These are phyloP conservation scores for Lasioglossum calceatum DNA, from an alignment of 2,888 invertebrate genomes.

Conservation along the genomic window DNA sequence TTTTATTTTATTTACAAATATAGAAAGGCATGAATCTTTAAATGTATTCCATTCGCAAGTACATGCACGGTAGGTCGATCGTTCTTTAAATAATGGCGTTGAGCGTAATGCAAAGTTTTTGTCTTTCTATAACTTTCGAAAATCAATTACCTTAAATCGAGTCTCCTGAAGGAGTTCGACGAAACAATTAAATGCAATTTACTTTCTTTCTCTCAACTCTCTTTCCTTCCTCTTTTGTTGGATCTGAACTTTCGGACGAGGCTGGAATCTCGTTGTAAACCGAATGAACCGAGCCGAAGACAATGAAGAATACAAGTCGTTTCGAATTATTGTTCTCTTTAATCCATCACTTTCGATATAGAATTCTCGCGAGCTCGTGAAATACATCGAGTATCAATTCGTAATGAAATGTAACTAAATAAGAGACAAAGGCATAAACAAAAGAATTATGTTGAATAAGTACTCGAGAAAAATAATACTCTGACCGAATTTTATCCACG, in stretches of 20 bases:
- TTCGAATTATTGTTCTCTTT: not conserved
- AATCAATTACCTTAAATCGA: not conserved
- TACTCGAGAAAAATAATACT: not conserved
- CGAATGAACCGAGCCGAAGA: not conserved
- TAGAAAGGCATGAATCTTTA: not conserved
- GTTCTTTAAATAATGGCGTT: not conserved
- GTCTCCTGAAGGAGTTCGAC: not conserved
- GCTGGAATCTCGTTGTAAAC: not conserved
- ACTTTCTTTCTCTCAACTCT: not conserved
- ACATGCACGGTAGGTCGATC: not conserved
- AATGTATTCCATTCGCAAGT: not conserved
- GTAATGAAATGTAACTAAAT: not conserved
- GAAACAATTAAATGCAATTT: constrained; percentile 18
- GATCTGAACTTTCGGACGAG: not conserved
- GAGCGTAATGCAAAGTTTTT: not conserved
- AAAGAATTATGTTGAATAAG: not conserved
- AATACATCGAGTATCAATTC: not conserved
- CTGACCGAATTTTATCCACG: not conserved
- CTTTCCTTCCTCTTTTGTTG: not conserved
- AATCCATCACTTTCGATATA: not conserved
- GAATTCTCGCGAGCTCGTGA: not conserved
- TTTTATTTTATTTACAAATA: not conserved
- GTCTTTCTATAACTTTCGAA: not conserved
- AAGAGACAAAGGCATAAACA: not conserved
- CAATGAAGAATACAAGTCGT: not conserved